Evolutionary conservation across 2,888 invertebrate genomes (phyloP), one percentile per base, ranked within the genome.

Genomic region (Ecdyonurus torrentis): DNA sequence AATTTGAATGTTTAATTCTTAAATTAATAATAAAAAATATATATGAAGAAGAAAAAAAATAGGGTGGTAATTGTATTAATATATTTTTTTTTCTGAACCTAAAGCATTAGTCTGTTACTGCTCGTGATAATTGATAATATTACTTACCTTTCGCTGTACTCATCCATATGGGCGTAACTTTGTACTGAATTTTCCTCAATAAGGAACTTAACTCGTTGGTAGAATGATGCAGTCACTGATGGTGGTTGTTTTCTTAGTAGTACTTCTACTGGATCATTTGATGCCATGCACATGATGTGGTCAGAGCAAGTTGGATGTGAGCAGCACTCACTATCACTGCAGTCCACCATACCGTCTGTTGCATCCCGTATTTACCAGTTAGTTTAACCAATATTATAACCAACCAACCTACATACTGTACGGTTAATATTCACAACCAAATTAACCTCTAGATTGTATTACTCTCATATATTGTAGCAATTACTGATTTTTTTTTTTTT

Each of bases 141-240:
- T 58, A 84, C 89, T 86, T 85, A 97, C 97, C 94, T 95, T 81
- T 96, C 95, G 73, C 94, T 94, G 81, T 97, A 99, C 78, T 96
- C 93, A 78, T 92, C 91, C 83, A 91, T 87, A 75, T 95, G 93
- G 61, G 97, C 95, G 78, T 98, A 98, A 73, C 92, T 94, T 78
- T 99, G 99, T 65, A 98, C 96, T 67, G 95, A 95, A 77, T 96
- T 94, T 76, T 97, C 95, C 79, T 98, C 97, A 68, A 99, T 93
- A 69, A 99, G 85, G 79, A 99, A 99, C 75, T 93, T 91, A 76
- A 97, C 95, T 63, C 96, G 84, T 74, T 98, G 95, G 75, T 94
- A 95, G 80, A 99, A 99, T 37, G 95, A 94, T 2, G 96, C 95
- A 23, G 96, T 96, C 69, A 94, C 93, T 55, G 92, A 91, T 1